These are phyloP conservation scores for Burhinus bistriatus DNA, from an alignment of 2,113 vertebrate genomes.

Conservation along the genomic window DNA sequence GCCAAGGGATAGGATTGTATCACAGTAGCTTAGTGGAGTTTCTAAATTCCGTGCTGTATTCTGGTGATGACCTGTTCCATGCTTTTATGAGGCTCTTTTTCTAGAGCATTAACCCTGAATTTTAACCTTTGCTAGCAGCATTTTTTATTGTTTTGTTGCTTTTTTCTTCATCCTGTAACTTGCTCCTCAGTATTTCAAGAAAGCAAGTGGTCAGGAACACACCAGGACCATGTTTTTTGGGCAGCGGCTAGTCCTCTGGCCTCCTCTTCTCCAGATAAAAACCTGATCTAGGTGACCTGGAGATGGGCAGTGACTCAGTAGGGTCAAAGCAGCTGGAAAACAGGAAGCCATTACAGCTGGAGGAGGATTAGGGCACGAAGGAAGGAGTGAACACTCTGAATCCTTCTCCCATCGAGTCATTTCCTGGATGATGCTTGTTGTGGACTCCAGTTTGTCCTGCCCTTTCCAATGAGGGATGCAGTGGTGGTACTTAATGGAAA, in stretches of 20 bases:
- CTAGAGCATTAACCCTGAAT: neutral
- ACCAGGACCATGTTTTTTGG: neutral
- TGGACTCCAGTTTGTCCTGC: neutral
- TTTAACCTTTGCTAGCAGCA: neutral
- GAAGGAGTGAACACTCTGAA: neutral
- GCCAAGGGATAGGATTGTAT: neutral
- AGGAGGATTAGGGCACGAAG: neutral
- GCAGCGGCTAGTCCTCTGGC: neutral
- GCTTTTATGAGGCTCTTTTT: neutral
- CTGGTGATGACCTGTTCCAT: neutral
- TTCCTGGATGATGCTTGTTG: constrained; percentile 22
- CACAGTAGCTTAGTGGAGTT: neutral
- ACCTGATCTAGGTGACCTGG: neutral
- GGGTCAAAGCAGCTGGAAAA: constrained; percentile 25
- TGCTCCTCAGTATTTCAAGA: neutral
- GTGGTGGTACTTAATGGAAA: neutral
- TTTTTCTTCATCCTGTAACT: neutral
- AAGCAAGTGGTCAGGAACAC: neutral
- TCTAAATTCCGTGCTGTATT: neutral
- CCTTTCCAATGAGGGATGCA: neutral
- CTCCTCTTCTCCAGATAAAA: neutral
- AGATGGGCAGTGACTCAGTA: constrained; percentile 9
- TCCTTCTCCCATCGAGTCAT: neutral
- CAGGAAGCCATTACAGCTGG: constrained; percentile 48
- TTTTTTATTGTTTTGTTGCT: neutral